Percentiles rank a stretch among this genome's conserved stretches.
Evolutionary conservation across 2,888 invertebrate species (phyloP).

Genomic region (Platycheirus rosarum): DNA sequence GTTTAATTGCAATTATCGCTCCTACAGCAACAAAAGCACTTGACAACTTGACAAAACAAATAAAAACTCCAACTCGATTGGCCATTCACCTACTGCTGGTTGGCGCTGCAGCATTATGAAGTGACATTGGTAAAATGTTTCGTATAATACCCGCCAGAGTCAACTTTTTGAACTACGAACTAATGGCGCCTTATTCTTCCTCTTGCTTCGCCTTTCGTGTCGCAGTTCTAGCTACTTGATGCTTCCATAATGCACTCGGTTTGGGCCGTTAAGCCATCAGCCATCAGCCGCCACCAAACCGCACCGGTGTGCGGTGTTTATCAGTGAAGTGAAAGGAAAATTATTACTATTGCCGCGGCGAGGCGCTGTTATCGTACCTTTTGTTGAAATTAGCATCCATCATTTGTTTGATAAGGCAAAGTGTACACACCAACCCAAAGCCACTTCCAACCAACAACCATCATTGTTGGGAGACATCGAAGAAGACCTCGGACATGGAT

Average conservation of each 20-base stretch:
- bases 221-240: constrained; percentile 24
- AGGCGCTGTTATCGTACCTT: constrained; percentile 71
- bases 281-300: neutral
- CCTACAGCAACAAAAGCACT: constrained; percentile 30
- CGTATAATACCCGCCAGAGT: neutral
- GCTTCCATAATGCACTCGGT: neutral
- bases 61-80: neutral
- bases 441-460: neutral
- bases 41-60: constrained; percentile 25
- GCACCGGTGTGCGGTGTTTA: constrained; percentile 34
- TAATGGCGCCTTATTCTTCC: constrained; percentile 9
- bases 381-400: constrained; percentile 74
- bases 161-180: constrained; percentile 26
- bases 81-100: constrained; percentile 26
- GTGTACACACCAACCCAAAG: constrained; percentile 25
- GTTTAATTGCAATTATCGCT: constrained; percentile 69
- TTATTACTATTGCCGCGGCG: constrained; percentile 70
- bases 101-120: neutral
- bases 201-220: neutral
- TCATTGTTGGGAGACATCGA: constrained; percentile 3
- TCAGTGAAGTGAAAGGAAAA: constrained; percentile 73
- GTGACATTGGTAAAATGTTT: constrained; percentile 56
- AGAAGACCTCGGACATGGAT: constrained; percentile 25
- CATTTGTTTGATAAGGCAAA: constrained; percentile 65
- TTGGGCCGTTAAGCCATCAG: neutral